Evolutionary conservation across 2,888 invertebrate genomes (phyloP), one percentile per base, ranked within the genome.

Genomic region (Oscheius sp.): DNA sequence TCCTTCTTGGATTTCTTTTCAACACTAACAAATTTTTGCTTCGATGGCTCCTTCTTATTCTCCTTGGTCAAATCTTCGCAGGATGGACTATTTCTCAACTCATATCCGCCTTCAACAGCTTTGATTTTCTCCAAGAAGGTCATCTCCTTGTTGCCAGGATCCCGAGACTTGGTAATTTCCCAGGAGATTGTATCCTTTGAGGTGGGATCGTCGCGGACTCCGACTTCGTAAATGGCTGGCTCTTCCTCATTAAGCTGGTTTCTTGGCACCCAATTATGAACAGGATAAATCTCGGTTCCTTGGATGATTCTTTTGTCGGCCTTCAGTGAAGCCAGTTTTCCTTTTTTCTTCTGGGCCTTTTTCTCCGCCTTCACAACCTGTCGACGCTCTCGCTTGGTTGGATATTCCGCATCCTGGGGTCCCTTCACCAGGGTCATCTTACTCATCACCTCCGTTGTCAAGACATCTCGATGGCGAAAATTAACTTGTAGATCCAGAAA

Each of bases 381-480:
- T 15, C 3, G 42, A 12, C 42, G 42, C 8, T 37, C 37, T 37
- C 37, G 37, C 15, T 8, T 37, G 8, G 8, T 37, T 15, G 15
- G 37, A 8, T 37, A 15, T 37, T 37, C 37, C 15, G 8, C 37
- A 20, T 48, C 48, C 5, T 48, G 23, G 23, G 55, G 34, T 55
- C 55, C 55, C 12, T 55, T 55, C 17, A 34, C 34, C 34, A 55
- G 23, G 6, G 55, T 55, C 55, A 55, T 34, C 2, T 33, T 17
- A 20, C 34, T 17, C 3, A 55, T 34, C 8, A 55, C 55, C 6
- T 20, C 17, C 55, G 55, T 55, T 17, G 33, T 34, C 34, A 55
- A 55, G 34, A 34, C 17, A 34, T 55, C 37, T 34, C 20, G 17
- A 25, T 55, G 55, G 17, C 34, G 33, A 23, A 55, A 55, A 33